phyloP scores from a whole-genome alignment of 35 echinoderm and acorn worm genomes.

The Hemicentrotus pulcherrimus region DNA sequence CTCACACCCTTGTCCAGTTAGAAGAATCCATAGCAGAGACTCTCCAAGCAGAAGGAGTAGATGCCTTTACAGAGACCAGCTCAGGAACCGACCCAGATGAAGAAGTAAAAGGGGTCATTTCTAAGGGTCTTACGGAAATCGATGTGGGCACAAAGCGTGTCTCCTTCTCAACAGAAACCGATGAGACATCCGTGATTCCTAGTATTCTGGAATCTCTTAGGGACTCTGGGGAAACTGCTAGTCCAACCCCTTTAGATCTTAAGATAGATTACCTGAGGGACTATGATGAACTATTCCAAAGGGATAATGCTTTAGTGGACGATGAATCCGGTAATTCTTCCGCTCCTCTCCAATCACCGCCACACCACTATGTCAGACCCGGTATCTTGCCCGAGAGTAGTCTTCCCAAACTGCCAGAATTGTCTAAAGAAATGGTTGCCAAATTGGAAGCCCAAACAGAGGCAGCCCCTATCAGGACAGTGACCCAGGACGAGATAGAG shows the following conservation, averaged over 20 bases:
- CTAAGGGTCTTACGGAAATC: not conserved
- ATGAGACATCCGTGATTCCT: not conserved
- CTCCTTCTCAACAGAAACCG: slow-evolving; percentile 29
- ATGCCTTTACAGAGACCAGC: slow-evolving; percentile 53
- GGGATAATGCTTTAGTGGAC: slow-evolving; percentile 9
- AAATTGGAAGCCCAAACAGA: slow-evolving; percentile 36
- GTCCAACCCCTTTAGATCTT: slow-evolving; percentile 26
- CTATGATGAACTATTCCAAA: slow-evolving; percentile 37
- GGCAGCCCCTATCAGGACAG: not conserved
- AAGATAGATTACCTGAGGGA: slow-evolving; percentile 48
- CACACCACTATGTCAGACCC: slow-evolving; percentile 42
- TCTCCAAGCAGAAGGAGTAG: slow-evolving; percentile 55
- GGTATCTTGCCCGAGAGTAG: slow-evolving; percentile 39
- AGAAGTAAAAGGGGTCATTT: slow-evolving; percentile 29
- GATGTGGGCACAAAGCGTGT: not conserved
- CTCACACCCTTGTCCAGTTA: slow-evolving; percentile 47
- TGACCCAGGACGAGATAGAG: not conserved
- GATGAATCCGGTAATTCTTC: slow-evolving; percentile 18
- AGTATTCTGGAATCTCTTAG: not conserved
- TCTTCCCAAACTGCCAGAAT: slow-evolving; percentile 42
- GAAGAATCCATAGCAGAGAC: slow-evolving; percentile 65
- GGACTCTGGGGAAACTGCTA: not conserved
- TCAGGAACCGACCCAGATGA: slow-evolving; percentile 51
- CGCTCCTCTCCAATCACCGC: not conserved
- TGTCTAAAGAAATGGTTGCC: slow-evolving; percentile 45